phyloP scores from a whole-genome alignment of 2,888 invertebrate species.

The Mycalesis mineus region DNA sequence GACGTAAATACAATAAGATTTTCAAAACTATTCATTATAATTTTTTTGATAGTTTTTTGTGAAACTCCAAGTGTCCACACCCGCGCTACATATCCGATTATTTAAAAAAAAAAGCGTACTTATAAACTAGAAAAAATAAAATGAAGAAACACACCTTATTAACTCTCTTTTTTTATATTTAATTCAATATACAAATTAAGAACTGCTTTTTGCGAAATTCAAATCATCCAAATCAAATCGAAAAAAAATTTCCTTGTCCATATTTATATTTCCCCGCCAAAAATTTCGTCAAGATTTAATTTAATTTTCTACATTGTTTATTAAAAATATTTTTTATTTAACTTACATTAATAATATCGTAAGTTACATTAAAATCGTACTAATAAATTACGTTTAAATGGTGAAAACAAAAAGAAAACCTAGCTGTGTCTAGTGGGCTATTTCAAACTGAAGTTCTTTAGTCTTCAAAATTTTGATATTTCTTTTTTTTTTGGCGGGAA shows the following conservation, averaged over 20 bases:
- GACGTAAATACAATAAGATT: not conserved
- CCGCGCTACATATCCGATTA: slow-evolving; percentile 39
- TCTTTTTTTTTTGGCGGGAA: too few species aligned
- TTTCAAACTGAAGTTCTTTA: too few species aligned
- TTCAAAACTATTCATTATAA: not conserved
- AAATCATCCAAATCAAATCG: slow-evolving; percentile 33
- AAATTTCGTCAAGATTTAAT: not conserved
- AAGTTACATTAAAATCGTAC: too few species aligned
- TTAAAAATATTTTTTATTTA: too few species aligned
- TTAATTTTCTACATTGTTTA: too few species aligned
- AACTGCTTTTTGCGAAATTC: slow-evolving; percentile 24
- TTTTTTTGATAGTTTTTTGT: not conserved
- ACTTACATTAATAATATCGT: too few species aligned
- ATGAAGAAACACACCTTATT: slow-evolving; percentile 50
- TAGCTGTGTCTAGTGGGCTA: too few species aligned
- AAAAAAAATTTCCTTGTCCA: not conserved
- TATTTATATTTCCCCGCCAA: not conserved
- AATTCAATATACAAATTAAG: slow-evolving; percentile 48
- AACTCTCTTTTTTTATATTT: slow-evolving; percentile 38
- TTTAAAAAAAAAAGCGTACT: slow-evolving; percentile 59
- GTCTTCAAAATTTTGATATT: too few species aligned
- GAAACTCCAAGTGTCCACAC: slow-evolving; percentile 11
- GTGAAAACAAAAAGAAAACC: too few species aligned
- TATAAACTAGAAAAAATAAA: slow-evolving; percentile 61
- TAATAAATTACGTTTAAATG: too few species aligned